Base-by-base conservation (phyloP, 2,113 vertebrate species). In the Aptenodytes patagonicus region DNA sequence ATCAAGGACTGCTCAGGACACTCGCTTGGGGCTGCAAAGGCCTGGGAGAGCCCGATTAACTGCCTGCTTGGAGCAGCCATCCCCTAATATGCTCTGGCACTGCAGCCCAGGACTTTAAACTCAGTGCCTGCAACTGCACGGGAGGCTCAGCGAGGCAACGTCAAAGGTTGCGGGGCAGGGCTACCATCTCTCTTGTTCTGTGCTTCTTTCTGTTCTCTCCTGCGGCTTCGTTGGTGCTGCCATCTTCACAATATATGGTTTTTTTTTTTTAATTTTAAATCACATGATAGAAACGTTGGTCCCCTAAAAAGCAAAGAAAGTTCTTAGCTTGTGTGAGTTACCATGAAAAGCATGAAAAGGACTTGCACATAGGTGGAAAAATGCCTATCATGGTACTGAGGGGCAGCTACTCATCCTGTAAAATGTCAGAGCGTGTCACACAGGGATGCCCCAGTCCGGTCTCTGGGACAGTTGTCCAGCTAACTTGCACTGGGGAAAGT, bases 141-240 rank as follows among this genome's bases (percentile, higher is more conserved):
- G n/a, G n/a, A 13, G 19, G 44, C 65, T 70, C 93, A 57, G 36
- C 0, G 3, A 51, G 25, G 36, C 19, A 25, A 65, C 6, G 13
- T 25, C 31, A 40, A 54, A 49, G 42, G 17, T 11, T 36, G 38
- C 2, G 10, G 57, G 31, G 42, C 20, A 81, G 54, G 26, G 46
- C 1, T 0, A 4, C 40, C 4, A 1, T 17, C n/a, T 73, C 2
- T 28, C 51, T n/a, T 28, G 11, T n/a, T 78, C 46, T 69, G 44
- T 51, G 60, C 40, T 64, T 49, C 82, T 54, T 66, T 61, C 83
- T 83, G 22, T 28, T 72, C 78, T 64, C 34, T 79, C 51, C 42
- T 58, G 24, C 11, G 31, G 15, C 6, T 14, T 55, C 65, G 51
- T 52, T 47, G 0, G 1, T 62, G 51, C 40, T 79, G 34, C 61